Percentiles rank a stretch among this genome's conserved stretches.
Conservation (phyloP, 2,888 invertebrate genomes). For the Tupiocoris notatus region DNA sequence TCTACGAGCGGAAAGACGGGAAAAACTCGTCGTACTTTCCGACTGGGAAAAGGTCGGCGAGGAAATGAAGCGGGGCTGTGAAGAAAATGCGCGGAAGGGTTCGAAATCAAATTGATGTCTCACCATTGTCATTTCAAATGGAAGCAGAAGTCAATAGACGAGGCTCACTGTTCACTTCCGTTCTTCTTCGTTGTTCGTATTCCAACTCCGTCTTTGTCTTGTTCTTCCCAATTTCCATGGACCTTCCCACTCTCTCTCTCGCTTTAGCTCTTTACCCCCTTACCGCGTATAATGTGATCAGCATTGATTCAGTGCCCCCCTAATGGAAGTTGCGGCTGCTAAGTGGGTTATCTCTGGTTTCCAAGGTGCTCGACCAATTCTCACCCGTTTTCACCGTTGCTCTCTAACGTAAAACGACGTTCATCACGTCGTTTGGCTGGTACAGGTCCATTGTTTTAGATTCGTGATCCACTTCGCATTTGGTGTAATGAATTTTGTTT, state of each 20-base stretch:
- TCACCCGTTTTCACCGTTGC: not conserved
- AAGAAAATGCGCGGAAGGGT: not conserved
- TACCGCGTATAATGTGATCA: slow-evolving; percentile 20
- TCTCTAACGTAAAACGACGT: not conserved
- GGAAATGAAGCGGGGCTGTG: not conserved
- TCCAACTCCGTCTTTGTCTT: not conserved
- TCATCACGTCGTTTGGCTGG: too few relatives aligned
- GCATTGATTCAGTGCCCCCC: slow-evolving; percentile 23
- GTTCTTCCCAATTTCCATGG: not conserved
- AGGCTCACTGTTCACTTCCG: not conserved
- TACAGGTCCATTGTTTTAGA: too few relatives aligned
- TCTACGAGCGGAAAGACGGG: not conserved
- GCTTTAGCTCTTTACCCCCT: not conserved
- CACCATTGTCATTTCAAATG: slow-evolving; percentile 29
- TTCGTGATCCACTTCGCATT: too few relatives aligned
- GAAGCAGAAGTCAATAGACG: slow-evolving; percentile 14
- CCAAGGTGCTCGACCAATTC: slow-evolving; percentile 2
- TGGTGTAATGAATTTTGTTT: too few relatives aligned
- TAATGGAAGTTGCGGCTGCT: slow-evolving; percentile 26
- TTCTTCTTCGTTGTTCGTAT: too few relatives aligned
- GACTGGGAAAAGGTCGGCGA: not conserved
- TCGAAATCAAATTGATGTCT: slow-evolving; percentile 21
- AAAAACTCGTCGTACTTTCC: not conserved
- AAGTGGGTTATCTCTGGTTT: slow-evolving; percentile 16
- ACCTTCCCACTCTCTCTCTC: not conserved